Percentiles rank a stretch among this genome's conserved stretches.
Evolutionary conservation across 2,797 vertebrate genomes (phyloP).

Genomic region (Halcyon smyrnensis): DNA sequence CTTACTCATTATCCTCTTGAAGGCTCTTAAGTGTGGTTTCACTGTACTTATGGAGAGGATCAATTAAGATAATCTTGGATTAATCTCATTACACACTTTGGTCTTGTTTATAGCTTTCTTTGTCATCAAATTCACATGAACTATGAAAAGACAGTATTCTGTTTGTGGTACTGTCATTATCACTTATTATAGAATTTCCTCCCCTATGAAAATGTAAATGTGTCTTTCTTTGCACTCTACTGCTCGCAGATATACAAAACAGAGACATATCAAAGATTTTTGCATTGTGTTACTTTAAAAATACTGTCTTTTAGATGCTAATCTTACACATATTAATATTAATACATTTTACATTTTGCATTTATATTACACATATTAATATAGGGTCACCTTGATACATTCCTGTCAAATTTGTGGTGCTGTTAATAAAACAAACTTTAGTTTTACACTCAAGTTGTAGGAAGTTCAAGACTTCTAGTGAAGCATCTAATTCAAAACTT

Average conservation of each 20-base stretch:
- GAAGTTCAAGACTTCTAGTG: background rate
- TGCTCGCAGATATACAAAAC: background rate
- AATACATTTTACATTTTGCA: too few relatives aligned
- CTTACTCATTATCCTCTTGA: constrained; percentile 52
- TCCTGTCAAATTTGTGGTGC: background rate
- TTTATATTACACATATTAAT: background rate
- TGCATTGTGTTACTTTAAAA: background rate
- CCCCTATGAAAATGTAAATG: background rate
- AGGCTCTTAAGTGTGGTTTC: constrained; percentile 54
- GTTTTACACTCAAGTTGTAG: background rate
- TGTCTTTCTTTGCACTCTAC: background rate
- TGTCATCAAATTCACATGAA: background rate
- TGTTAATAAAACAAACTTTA: background rate
- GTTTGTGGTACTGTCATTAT: background rate
- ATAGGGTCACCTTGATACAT: background rate
- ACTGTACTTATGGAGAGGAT: constrained; percentile 31
- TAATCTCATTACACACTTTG: constrained; percentile 51
- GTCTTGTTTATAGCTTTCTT: constrained; percentile 35
- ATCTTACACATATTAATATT: background rate
- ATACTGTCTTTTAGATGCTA: background rate
- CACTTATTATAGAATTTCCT: background rate
- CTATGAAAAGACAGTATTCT: background rate
- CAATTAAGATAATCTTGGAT: constrained; percentile 65
- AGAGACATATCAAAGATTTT: background rate
- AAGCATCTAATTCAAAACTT: background rate